Evolutionary conservation across 2,797 vertebrate species (phyloP), one percentile per base, ranked within the genome.

Genomic region (Pipistrellus pygmaeus): DNA sequence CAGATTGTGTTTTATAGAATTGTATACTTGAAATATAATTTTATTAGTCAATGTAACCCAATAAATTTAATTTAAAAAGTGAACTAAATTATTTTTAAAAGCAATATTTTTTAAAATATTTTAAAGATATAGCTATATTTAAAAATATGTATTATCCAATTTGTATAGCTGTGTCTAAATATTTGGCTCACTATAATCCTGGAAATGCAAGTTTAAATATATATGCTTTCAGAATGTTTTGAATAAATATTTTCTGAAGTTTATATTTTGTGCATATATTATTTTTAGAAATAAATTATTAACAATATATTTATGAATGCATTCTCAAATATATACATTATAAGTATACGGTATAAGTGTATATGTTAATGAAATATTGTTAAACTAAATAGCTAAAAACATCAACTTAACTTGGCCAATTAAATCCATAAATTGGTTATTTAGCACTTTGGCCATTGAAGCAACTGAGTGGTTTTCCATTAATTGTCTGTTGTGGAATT

Each of bases 371-470:
- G 46, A 81, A 93, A 62, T 73, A 64, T 69, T 38, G 18, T 82
- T 20, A 53, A 95, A 85, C 17, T 46, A 72, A 78, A 69, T 69
- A 76, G 21, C 27, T 87, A 85, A 85, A 90, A 51, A 38, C 53
- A 77, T 38, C 1, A 72, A 69, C 7, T 44, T 32, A 66, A 75
- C n/a, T 62, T 84, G 84, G 18, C 0, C 27, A 84, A 62, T 72
- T 81, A 88, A 75, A 87, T 81, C 46, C 6, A 51, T 6, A 76
- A 85, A 85, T 75, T 68, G 38, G 10, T 23, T 64, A 71, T 5
- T 88, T 84, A 82, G 23, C 57, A 73, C 64, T 68, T 53, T 78
- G n/a, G 4, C 35, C 64, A 86, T 88, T 94, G 71, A 35, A 85
- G 60, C 38, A 46, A 76, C 32, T 86, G 73, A 83, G 48, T 76